phyloP scores from a whole-genome alignment of 2,113 vertebrate species.

The Synodontis membranacea region DNA sequence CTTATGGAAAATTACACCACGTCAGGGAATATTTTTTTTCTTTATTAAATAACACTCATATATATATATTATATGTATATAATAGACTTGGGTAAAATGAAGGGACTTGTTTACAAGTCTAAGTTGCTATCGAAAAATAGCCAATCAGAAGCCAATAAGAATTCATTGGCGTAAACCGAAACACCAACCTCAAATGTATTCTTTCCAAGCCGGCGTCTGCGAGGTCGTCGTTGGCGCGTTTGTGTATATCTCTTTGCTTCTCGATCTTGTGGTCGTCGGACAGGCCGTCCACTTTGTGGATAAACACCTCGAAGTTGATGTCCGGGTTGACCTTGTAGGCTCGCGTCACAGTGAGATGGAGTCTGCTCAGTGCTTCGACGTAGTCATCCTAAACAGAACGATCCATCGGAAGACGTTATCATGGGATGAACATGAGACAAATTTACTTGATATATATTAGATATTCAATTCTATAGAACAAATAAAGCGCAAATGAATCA shows the following conservation, averaged over 20 bases:
- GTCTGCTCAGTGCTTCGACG: constrained; percentile 93
- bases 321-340: constrained; percentile 98
- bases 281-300: constrained; percentile 98
- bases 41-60: background rate
- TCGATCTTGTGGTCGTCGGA: constrained; percentile 99
- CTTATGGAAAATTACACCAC: background rate
- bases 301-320: constrained; percentile 99
- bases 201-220: constrained; percentile 96
- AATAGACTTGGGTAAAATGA: background rate
- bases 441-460: too few relatives aligned
- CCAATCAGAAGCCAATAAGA: background rate
- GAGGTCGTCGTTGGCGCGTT: constrained; percentile 97
- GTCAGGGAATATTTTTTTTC: background rate
- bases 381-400: constrained; percentile 88
- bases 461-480: too few relatives aligned
- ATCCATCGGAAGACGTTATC: constrained; percentile 41
- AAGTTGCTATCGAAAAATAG: background rate
- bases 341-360: constrained; percentile 96
- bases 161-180: too few relatives aligned
- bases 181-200: constrained; percentile 93
- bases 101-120: background rate
- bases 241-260: constrained; percentile 98
- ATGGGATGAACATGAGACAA: background rate
- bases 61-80: background rate
- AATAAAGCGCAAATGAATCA: too few relatives aligned